These are phyloP conservation scores for Corydoras maculifer DNA, from an alignment of 2,113 vertebrate species.

Conservation along the genomic window DNA sequence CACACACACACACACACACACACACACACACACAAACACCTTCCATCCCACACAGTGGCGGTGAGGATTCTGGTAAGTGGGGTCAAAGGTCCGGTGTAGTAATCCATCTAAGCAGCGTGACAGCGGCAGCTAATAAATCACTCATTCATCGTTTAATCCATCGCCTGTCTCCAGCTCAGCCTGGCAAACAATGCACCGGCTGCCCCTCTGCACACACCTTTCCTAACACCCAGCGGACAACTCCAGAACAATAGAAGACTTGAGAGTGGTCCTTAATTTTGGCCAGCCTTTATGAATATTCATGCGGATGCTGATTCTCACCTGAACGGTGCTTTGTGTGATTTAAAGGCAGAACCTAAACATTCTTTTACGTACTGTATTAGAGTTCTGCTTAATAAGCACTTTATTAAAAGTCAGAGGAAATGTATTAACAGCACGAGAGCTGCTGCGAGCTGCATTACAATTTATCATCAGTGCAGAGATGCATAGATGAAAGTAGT, in stretches of 20 bases:
- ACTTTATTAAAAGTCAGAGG: too few species aligned
- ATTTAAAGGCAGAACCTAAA: not conserved
- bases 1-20: conserved; percentile 36
- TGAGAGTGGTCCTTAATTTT: conserved; percentile 3
- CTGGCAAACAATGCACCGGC: conserved; percentile 58
- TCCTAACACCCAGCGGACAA: conserved; percentile 20
- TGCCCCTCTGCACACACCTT: conserved; percentile 43
- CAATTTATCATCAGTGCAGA: too few species aligned
- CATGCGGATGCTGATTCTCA: not conserved
- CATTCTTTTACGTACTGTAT: not conserved
- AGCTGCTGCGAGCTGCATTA: too few species aligned
- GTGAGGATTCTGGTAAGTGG: conserved; percentile 71
- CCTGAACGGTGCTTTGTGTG: not conserved
- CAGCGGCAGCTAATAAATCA: conserved; percentile 78
- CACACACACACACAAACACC: conserved; percentile 42
- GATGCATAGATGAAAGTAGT: too few species aligned
- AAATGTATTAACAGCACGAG: too few species aligned
- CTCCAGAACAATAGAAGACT: conserved; percentile 24
- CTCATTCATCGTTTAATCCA: conserved; percentile 78
- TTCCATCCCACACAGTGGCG: conserved; percentile 48
- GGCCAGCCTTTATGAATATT: not conserved
- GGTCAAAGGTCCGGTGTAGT: conserved; percentile 74
- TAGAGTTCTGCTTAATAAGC: too few species aligned
- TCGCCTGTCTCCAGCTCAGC: conserved; percentile 62
- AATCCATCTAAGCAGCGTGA: conserved; percentile 75